A percentile compares a stretch with the other conserved stretches of the same genome.
phyloP scores from a whole-genome alignment of 2,113 vertebrate species.

The Apodemus sylvaticus region DNA sequence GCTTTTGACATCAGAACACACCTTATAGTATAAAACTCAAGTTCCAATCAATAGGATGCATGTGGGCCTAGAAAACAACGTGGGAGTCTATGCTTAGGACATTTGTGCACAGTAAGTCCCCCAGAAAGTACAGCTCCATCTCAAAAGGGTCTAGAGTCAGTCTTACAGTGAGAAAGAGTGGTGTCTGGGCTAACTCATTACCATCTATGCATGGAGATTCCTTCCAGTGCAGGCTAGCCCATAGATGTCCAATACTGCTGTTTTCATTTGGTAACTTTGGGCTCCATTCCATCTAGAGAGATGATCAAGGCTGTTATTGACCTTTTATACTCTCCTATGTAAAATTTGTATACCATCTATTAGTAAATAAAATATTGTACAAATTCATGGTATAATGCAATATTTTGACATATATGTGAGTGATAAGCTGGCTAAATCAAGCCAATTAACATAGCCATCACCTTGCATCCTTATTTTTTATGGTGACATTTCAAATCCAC shows the following conservation, averaged over 20 bases:
- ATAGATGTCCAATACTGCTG: neutral
- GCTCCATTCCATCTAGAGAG: neutral
- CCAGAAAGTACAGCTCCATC: neutral
- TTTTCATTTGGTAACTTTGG: neutral
- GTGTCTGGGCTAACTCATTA: neutral
- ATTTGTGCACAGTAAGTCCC: neutral
- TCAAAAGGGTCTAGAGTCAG: neutral
- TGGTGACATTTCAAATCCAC: neutral
- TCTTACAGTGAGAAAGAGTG: neutral
- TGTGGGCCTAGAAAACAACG: neutral
- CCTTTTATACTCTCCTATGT: neutral
- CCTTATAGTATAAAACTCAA: conserved; percentile 52
- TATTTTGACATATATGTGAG: neutral
- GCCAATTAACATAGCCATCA: neutral
- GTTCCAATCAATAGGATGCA: conserved; percentile 27
- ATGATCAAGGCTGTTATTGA: neutral
- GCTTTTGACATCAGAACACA: conserved; percentile 32
- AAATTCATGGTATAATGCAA: neutral
- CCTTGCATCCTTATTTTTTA: neutral
- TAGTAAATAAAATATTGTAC: neutral
- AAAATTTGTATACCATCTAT: neutral
- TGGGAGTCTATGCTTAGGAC: conserved; percentile 10
- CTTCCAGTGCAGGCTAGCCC: neutral
- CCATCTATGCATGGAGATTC: neutral
- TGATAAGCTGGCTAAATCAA: neutral